Conservation (phyloP, 1,140 invertebrate species). For the Fragariocoptes setiger region DNA sequence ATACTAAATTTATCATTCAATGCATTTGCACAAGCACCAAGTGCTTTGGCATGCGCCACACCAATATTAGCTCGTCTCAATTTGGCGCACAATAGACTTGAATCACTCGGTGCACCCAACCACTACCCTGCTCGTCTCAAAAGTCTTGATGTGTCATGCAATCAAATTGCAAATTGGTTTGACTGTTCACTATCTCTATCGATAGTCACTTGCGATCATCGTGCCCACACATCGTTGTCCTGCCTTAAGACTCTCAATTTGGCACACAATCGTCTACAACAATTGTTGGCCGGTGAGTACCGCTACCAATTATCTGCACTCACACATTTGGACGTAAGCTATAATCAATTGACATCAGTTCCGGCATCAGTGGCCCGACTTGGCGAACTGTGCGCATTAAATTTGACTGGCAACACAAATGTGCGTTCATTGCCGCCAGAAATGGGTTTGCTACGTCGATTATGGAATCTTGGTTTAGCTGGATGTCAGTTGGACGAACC, state of each 20-base stretch:
- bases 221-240: neutral
- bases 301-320: no score
- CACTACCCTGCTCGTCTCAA: conserved; percentile 56
- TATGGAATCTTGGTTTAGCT: conserved; percentile 81
- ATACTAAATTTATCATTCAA: conserved; percentile 74
- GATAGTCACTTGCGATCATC: neutral
- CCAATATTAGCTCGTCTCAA: conserved; percentile 52
- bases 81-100: conserved; percentile 46
- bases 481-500: conserved; percentile 63
- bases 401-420: conserved; percentile 57
- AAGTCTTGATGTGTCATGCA: conserved; percentile 69
- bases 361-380: conserved; percentile 55
- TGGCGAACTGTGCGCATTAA: conserved; percentile 60
- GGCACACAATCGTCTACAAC: no score
- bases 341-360: conserved; percentile 45
- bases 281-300: no score
- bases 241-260: conserved; percentile 1
- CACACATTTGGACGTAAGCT: conserved; percentile 77
- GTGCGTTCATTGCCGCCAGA: conserved; percentile 61
- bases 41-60: conserved; percentile 54
- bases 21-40: conserved; percentile 49
- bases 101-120: conserved; percentile 45
- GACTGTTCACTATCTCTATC: no score
- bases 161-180: conserved; percentile 59
- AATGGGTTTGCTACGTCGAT: conserved; percentile 57